A percentile compares a stretch with the other conserved stretches of the same genome.
Evolutionary conservation across 2,797 vertebrate genomes (phyloP).

Genomic region (Xenentodon cancila): DNA sequence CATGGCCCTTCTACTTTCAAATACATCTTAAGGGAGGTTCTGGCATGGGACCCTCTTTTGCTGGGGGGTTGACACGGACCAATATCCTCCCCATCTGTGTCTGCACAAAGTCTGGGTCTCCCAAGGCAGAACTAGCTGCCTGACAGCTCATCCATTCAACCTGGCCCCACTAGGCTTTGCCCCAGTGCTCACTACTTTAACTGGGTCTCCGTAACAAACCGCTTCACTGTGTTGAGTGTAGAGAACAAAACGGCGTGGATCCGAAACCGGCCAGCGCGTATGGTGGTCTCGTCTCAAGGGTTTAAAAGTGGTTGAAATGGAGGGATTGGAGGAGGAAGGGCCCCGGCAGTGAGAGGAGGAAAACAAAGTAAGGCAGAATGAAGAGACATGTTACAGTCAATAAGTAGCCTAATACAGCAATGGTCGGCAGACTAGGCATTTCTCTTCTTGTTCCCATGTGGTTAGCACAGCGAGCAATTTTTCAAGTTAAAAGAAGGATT

Average conservation of each 20-base stretch:
- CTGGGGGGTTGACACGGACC: slow-evolving; percentile 77
- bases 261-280: slow-evolving; percentile 30
- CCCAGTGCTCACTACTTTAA: slow-evolving; percentile 72
- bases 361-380: slow-evolving; percentile 63
- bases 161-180: slow-evolving; percentile 79
- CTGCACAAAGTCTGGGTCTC: slow-evolving; percentile 82
- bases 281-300: slow-evolving; percentile 37
- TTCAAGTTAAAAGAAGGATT: slow-evolving; percentile 88
- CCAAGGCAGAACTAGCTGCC: slow-evolving; percentile 81
- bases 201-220: slow-evolving; percentile 78
- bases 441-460: slow-evolving; percentile 80
- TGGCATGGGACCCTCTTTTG: slow-evolving; percentile 58
- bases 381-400: slow-evolving; percentile 81
- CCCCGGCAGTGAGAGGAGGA: slow-evolving; percentile 40
- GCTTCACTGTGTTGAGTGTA: slow-evolving; percentile 57
- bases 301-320: slow-evolving; percentile 35
- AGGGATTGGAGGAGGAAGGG: slow-evolving; percentile 30
- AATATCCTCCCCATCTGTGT: slow-evolving; percentile 79
- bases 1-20: slow-evolving; percentile 42
- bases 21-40: slow-evolving; percentile 40
- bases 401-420: slow-evolving; percentile 80
- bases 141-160: slow-evolving; percentile 91
- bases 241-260: slow-evolving; percentile 38
- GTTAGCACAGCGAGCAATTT: slow-evolving; percentile 79
- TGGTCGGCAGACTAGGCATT: slow-evolving; percentile 71